Conservation (phyloP, 2,888 invertebrate species). For the Agrochola macilenta region DNA sequence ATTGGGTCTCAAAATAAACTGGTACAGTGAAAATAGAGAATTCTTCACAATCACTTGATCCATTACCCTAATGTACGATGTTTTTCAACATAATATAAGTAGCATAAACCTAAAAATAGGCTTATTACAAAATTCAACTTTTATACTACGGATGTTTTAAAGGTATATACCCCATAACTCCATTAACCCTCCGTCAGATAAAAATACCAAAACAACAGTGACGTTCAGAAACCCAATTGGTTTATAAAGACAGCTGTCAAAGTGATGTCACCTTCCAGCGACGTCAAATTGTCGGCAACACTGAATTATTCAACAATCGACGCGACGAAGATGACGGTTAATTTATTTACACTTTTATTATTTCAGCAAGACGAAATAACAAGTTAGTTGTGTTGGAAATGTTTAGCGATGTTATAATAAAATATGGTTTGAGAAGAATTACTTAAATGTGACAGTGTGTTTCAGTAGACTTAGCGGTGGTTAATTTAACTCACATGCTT, state of each 20-base stretch:
- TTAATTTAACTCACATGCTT: not conserved
- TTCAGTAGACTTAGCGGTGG: not conserved
- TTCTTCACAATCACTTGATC: not conserved
- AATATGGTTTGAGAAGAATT: not conserved
- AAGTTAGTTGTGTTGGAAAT: slow-evolving; percentile 4
- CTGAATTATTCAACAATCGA: slow-evolving; percentile 59
- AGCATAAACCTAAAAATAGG: not conserved
- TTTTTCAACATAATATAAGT: not conserved
- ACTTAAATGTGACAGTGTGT: not conserved
- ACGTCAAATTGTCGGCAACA: slow-evolving; percentile 22
- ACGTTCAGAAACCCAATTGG: slow-evolving; percentile 31
- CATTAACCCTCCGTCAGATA: slow-evolving; percentile 21
- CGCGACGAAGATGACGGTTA: slow-evolving; percentile 28
- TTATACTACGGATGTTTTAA: too few relatives aligned
- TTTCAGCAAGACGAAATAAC: slow-evolving; percentile 21
- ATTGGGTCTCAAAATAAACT: not conserved
- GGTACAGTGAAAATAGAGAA: too few relatives aligned
- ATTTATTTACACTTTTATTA: slow-evolving; percentile 41
- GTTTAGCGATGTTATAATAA: not conserved
- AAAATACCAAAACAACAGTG: slow-evolving; percentile 33
- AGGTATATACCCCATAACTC: not conserved
- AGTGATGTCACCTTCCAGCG: slow-evolving; percentile 25
- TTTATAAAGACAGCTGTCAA: slow-evolving; percentile 22
- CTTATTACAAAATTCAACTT: not conserved
- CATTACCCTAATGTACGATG: not conserved